Percentiles rank a stretch among this genome's conserved stretches.
Evolutionary conservation across 2,888 invertebrate genomes (phyloP).

Genomic region (Acronicta psi): DNA sequence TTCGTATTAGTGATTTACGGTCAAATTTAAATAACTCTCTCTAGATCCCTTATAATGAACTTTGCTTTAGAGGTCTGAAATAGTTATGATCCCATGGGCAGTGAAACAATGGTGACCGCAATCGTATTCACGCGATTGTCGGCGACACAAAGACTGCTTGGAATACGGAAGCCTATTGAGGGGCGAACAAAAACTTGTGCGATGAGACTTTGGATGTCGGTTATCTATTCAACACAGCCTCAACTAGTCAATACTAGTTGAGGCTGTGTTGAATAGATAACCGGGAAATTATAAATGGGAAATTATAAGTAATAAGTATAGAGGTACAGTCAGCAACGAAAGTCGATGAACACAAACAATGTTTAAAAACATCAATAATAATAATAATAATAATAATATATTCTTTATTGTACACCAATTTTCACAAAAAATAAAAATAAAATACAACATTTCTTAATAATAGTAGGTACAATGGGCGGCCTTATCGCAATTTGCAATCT

Average conservation of each 20-base stretch:
- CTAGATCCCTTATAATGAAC: slow-evolving; percentile 27
- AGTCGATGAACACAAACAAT: too few relatives aligned
- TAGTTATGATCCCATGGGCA: slow-evolving; percentile 28
- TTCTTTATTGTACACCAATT: too few relatives aligned
- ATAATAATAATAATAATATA: too few relatives aligned
- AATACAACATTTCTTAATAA: too few relatives aligned
- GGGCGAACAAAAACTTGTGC: slow-evolving; percentile 17
- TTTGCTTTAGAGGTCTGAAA: slow-evolving; percentile 15
- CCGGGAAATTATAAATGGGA: too few relatives aligned
- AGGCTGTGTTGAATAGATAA: background rate
- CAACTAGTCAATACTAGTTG: too few relatives aligned
- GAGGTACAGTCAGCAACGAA: too few relatives aligned
- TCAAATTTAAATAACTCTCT: slow-evolving; percentile 21
- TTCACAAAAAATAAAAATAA: too few relatives aligned
- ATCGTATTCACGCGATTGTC: slow-evolving; percentile 14
- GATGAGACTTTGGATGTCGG: slow-evolving; percentile 7
- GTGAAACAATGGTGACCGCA: slow-evolving; percentile 23
- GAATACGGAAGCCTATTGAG: slow-evolving; percentile 20
- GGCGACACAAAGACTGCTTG: slow-evolving; percentile 23
- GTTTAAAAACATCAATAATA: too few relatives aligned
- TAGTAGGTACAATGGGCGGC: too few relatives aligned
- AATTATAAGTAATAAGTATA: too few relatives aligned
- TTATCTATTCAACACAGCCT: background rate
- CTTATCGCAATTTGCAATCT: too few relatives aligned
- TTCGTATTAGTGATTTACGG: slow-evolving; percentile 18